phyloP scores from a whole-genome alignment of 2,113 vertebrate species.

The Psilopogon haemacephalus region DNA sequence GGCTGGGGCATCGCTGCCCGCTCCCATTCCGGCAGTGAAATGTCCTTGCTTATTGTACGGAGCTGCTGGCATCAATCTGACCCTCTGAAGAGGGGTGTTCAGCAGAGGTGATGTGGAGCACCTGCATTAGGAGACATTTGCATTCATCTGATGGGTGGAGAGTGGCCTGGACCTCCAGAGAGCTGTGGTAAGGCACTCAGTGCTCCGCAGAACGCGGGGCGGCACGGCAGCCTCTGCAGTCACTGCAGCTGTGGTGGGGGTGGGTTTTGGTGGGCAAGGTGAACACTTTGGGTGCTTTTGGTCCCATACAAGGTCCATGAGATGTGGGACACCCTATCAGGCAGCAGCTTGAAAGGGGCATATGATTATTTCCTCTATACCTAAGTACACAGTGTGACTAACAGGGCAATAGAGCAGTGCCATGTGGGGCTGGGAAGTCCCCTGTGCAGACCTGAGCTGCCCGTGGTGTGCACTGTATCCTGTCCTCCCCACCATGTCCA shows the following conservation, averaged over 20 bases:
- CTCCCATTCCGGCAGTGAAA: not conserved
- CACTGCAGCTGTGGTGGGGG: not conserved
- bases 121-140: accelerated
- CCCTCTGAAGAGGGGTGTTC: accelerated
- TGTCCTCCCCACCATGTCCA: not conserved
- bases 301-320: not conserved
- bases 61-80: not conserved
- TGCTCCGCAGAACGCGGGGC: accelerated
- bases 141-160: not conserved
- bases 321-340: not conserved
- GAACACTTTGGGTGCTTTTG: not conserved
- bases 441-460: not conserved
- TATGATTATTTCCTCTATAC: not conserved
- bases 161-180: not conserved
- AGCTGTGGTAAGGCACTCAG: accelerated
- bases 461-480: not conserved
- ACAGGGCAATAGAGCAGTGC: not conserved
- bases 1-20: accelerated
- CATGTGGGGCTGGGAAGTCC: not conserved
- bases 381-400: not conserved
- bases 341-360: not conserved
- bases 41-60: accelerated
- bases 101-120: accelerated
- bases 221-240: not conserved
- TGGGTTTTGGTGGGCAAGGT: not conserved